Conservation (phyloP, 2,113 vertebrate genomes). For the Corvus cornix region DNA sequence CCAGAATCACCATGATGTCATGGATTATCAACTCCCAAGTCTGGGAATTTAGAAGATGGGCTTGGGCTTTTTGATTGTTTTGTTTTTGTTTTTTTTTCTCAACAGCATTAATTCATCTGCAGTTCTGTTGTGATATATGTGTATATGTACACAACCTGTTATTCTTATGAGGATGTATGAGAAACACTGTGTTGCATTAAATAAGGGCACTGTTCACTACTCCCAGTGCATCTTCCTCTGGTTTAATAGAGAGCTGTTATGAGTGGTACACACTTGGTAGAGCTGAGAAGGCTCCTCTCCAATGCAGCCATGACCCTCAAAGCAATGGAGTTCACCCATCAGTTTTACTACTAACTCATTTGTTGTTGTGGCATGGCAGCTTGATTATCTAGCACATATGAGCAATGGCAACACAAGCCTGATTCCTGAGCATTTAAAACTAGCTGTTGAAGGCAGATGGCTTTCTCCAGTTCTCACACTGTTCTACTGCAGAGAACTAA, state of each 20-base stretch:
- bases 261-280: not conserved
- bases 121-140: not conserved
- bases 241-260: not conserved
- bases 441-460: conserved; percentile 75
- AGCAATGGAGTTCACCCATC: not conserved
- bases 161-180: not conserved
- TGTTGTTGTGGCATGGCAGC: not conserved
- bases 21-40: not conserved
- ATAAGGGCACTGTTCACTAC: not conserved
- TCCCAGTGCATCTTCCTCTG: not conserved
- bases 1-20: not conserved
- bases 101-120: not conserved
- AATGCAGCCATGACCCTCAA: fast-evolving
- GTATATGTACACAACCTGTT: not conserved
- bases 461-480: conserved; percentile 71
- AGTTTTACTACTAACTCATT: not conserved
- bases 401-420: conserved; percentile 27
- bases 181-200: not conserved
- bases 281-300: not conserved
- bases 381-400: not conserved
- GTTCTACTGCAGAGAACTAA: conserved; percentile 73
- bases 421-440: conserved; percentile 67
- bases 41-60: not conserved
- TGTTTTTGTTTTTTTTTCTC: not conserved
- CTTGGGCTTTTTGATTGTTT: not conserved